Evolutionary conservation across 2,797 vertebrate genomes (phyloP).

Genomic region (Champsocephalus gunnari): DNA sequence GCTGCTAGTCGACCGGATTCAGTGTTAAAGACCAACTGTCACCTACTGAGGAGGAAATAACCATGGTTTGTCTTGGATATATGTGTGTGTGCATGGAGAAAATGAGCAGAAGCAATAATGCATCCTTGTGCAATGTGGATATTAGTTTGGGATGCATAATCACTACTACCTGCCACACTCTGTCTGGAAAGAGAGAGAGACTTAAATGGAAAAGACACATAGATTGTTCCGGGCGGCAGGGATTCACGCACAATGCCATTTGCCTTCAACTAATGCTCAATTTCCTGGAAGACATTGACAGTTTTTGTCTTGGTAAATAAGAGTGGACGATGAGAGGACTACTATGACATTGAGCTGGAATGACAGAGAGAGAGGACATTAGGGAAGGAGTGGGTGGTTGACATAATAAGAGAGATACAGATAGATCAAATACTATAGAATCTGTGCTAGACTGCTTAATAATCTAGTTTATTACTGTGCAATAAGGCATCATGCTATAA

Average conservation of each 20-base stretch:
- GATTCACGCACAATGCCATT: constrained; percentile 1
- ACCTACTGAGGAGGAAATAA: constrained; percentile 28
- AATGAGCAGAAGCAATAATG: constrained; percentile 18
- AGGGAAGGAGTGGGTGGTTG: constrained; percentile 16
- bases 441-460: not conserved
- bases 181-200: constrained; percentile 11
- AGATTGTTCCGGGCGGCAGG: not conserved
- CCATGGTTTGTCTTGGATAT: constrained; percentile 9
- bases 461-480: not conserved
- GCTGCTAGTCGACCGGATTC: constrained; percentile 23
- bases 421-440: constrained; percentile 9
- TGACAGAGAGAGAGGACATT: constrained; percentile 21
- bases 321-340: constrained; percentile 17
- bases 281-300: not conserved
- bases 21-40: constrained; percentile 31
- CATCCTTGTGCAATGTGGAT: constrained; percentile 1
- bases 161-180: constrained; percentile 1
- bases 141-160: constrained; percentile 29
- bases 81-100: constrained; percentile 5
- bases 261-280: not conserved
- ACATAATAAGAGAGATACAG: constrained; percentile 10
- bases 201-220: constrained; percentile 12
- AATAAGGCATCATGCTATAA: not conserved
- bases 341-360: constrained; percentile 5
- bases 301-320: constrained; percentile 14